Percentiles rank a stretch among this genome's conserved stretches.
These are phyloP conservation scores for Abrostola tripartita DNA, from an alignment of 2,888 invertebrate genomes.

Conservation along the genomic window DNA sequence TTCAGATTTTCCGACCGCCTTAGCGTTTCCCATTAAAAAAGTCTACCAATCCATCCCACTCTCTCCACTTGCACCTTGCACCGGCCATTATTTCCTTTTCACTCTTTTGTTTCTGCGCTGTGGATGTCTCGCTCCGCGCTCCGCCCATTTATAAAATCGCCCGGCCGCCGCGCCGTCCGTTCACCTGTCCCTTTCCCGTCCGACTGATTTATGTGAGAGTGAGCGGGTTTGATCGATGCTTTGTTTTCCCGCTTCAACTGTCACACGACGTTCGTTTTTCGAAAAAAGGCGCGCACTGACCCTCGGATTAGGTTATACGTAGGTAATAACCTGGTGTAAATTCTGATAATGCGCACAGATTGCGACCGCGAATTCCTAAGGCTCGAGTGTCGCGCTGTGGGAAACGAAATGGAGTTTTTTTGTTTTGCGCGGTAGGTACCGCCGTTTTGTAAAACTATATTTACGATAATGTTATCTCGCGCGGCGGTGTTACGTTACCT, in stretches of 20 bases:
- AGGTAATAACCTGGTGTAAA: constrained; percentile 76
- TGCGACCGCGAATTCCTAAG: constrained; percentile 76
- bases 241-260: constrained; percentile 84
- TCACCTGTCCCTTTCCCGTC: constrained; percentile 87
- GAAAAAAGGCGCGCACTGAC: constrained; percentile 74
- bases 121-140: constrained; percentile 84
- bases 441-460: constrained; percentile 84
- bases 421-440: constrained; percentile 79
- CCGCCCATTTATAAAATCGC: constrained; percentile 88
- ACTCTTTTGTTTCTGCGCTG: constrained; percentile 84
- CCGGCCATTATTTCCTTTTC: constrained; percentile 84
- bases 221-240: constrained; percentile 87
- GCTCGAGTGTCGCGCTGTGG: constrained; percentile 78
- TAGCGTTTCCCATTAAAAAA: constrained; percentile 75
- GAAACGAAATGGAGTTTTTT: constrained; percentile 68
- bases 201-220: constrained; percentile 88
- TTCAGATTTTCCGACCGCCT: constrained; percentile 83
- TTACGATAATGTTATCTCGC: constrained; percentile 84
- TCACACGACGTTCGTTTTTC: constrained; percentile 71
- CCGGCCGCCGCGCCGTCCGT: constrained; percentile 79
- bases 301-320: constrained; percentile 72
- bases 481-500: constrained; percentile 80
- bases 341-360: constrained; percentile 83
- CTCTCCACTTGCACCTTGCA: constrained; percentile 82
- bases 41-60: constrained; percentile 72